These are phyloP conservation scores for Aporophyla lueneburgensis DNA, from an alignment of 2,888 invertebrate genomes.

Conservation along the genomic window DNA sequence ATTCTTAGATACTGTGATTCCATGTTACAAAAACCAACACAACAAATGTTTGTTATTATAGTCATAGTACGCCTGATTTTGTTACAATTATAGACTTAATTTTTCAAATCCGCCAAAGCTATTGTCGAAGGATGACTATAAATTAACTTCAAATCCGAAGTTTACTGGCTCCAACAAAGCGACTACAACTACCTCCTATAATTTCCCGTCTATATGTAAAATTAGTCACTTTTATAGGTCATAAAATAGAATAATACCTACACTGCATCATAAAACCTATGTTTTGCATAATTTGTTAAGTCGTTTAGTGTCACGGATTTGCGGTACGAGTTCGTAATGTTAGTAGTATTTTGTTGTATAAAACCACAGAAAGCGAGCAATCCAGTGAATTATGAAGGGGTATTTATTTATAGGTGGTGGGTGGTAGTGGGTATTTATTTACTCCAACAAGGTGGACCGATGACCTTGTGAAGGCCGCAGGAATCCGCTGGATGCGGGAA, in stretches of 20 bases:
- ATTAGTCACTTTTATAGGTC: slow-evolving; percentile 57
- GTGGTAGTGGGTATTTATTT: too few species aligned
- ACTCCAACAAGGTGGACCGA: too few species aligned
- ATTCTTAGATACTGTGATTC: slow-evolving; percentile 18
- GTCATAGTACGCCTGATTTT: not conserved
- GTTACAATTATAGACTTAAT: not conserved
- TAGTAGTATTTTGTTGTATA: slow-evolving; percentile 32
- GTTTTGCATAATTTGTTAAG: slow-evolving; percentile 62
- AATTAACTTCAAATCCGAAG: slow-evolving; percentile 29
- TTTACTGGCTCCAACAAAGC: slow-evolving; percentile 20
- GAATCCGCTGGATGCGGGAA: too few species aligned
- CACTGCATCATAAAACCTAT: slow-evolving; percentile 56
- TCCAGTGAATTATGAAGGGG: slow-evolving; percentile 47
- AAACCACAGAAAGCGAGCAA: slow-evolving; percentile 17
- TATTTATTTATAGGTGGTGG: slow-evolving; percentile 56
- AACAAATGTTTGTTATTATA: not conserved
- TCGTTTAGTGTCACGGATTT: slow-evolving; percentile 45
- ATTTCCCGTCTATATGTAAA: slow-evolving; percentile 48
- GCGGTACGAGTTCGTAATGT: slow-evolving; percentile 37
- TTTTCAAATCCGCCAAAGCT: not conserved
- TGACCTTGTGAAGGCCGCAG: too few species aligned
- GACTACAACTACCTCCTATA: slow-evolving; percentile 24
- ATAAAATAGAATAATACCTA: slow-evolving; percentile 58
- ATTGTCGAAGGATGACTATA: slow-evolving; percentile 12
- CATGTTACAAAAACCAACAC: not conserved